A percentile compares a stretch with the other conserved stretches of the same genome.
These are phyloP conservation scores for Melitaea athalia DNA, from an alignment of 2,888 invertebrate species.

Conservation along the genomic window DNA sequence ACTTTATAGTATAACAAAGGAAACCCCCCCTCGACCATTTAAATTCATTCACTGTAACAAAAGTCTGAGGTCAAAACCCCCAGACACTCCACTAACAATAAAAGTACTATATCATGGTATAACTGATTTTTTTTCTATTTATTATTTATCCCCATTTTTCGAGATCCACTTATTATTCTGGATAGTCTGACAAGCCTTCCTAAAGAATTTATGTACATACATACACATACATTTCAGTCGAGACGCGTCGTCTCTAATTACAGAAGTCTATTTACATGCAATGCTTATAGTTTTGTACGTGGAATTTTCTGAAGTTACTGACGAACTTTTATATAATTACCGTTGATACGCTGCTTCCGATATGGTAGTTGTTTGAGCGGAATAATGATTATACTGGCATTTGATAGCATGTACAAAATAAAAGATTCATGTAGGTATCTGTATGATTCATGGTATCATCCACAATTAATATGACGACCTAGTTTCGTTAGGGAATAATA, in stretches of 20 bases:
- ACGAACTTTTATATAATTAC: conserved; percentile 7
- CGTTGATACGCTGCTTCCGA: neutral
- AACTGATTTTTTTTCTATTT: no score
- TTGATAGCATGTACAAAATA: neutral
- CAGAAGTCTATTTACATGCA: conserved; percentile 51
- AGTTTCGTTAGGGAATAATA: no score
- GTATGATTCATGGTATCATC: no score
- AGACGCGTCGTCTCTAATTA: conserved; percentile 52
- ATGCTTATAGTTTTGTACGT: conserved; percentile 55
- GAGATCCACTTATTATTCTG: no score
- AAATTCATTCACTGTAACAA: no score
- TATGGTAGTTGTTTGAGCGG: neutral
- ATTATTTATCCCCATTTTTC: no score
- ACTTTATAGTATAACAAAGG: no score
- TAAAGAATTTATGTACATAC: neutral
- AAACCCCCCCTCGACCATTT: no score
- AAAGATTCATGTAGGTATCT: neutral
- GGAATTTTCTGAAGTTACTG: conserved; percentile 42
- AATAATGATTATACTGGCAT: neutral
- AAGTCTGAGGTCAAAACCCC: no score
- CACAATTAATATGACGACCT: no score
- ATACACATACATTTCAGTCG: conserved; percentile 7
- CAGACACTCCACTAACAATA: no score
- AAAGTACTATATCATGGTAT: no score
- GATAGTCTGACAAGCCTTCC: neutral